phyloP scores from a whole-genome alignment of 2,113 vertebrate genomes.

The Protomyctophum bolini region DNA sequence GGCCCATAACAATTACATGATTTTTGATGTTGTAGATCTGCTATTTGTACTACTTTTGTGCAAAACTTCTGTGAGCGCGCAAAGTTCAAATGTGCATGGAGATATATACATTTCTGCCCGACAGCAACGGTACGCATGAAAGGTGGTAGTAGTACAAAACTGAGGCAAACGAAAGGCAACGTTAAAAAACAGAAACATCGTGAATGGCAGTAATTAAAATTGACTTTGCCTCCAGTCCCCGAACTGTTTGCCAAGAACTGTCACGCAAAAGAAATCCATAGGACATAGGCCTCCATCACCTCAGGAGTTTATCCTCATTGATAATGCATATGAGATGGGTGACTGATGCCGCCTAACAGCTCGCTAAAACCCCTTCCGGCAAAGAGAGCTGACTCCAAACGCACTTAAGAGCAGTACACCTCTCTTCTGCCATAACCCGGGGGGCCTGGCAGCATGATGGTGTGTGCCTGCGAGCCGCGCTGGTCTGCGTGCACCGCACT shows the following conservation, averaged over 20 bases:
- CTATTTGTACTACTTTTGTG: neutral
- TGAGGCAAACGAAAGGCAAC: conserved; percentile 23
- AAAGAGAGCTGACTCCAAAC: conserved; percentile 24
- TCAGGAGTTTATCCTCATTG: conserved; percentile 55
- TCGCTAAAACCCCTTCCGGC: conserved; percentile 42
- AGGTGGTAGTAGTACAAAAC: conserved; percentile 30
- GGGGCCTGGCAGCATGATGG: conserved; percentile 1
- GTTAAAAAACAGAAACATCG: conserved; percentile 52
- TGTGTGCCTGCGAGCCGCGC: conserved; percentile 43
- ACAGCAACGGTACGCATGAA: conserved; percentile 34
- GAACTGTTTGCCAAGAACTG: conserved; percentile 54
- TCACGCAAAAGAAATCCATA: conserved; percentile 50
- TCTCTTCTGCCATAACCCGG: conserved; percentile 21
- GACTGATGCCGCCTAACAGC: conserved; percentile 43
- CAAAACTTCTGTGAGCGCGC: neutral
- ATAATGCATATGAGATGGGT: conserved; percentile 60
- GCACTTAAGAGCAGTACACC: conserved; percentile 36
- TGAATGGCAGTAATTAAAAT: conserved; percentile 62
- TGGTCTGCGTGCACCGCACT: conserved; percentile 55
- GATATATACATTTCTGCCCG: neutral
- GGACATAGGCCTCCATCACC: conserved; percentile 54
- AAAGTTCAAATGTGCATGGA: neutral
- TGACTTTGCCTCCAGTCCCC: conserved; percentile 54
- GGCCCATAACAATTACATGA: conserved; percentile 16
- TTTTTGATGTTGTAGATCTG: neutral